A percentile compares a stretch with the other conserved stretches of the same genome.
Evolutionary conservation across 1,140 invertebrate species (phyloP).

Genomic region (Pentalonia nigronervosa): DNA sequence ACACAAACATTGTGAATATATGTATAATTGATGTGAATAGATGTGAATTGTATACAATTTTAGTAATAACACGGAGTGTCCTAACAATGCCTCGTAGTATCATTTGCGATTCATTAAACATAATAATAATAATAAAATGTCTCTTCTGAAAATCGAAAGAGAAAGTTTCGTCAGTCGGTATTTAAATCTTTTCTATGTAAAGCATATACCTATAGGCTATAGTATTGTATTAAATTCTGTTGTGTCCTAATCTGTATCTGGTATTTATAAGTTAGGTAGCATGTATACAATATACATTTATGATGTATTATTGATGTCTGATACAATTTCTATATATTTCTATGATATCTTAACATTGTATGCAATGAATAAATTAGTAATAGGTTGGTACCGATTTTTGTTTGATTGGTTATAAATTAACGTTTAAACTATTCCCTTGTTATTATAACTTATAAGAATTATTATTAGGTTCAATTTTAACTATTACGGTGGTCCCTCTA

Average conservation of each 20-base stretch:
- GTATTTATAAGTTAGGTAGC: neutral
- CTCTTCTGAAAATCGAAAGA: neutral
- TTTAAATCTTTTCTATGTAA: neutral
- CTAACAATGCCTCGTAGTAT: neutral
- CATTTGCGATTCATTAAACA: conserved; percentile 1
- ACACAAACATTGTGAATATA: neutral
- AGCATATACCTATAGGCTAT: too few species aligned
- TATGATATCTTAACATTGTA: neutral
- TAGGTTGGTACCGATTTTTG: neutral
- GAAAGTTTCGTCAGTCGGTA: neutral
- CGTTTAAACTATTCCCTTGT: too few species aligned
- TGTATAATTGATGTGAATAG: neutral
- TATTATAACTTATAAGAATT: neutral
- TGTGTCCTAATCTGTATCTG: neutral
- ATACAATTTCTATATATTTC: neutral
- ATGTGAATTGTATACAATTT: neutral
- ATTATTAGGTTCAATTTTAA: neutral
- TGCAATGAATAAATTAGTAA: neutral
- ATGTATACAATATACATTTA: neutral
- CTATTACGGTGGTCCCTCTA: neutral
- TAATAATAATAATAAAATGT: neutral
- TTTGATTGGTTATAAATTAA: neutral
- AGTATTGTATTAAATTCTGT: neutral
- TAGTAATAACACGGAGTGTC: neutral
- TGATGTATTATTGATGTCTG: too few species aligned